These are phyloP conservation scores for Ammodramus savannarum DNA, from an alignment of 2,113 vertebrate genomes.

Conservation along the genomic window DNA sequence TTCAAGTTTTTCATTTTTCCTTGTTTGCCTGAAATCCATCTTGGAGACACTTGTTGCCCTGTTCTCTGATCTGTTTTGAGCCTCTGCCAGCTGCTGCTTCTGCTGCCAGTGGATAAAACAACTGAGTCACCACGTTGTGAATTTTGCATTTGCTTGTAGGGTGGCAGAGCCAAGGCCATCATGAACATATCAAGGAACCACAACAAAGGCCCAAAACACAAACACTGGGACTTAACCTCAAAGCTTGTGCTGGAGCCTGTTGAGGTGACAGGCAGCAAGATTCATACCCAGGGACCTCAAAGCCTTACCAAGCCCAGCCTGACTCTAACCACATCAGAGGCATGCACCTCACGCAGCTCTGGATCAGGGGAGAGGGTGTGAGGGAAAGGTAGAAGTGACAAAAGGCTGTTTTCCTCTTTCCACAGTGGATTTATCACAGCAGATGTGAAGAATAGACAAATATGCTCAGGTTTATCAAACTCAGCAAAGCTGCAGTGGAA, in stretches of 20 bases:
- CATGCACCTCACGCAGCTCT: conserved; percentile 1
- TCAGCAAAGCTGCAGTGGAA: not conserved
- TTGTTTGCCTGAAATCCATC: conserved; percentile 70
- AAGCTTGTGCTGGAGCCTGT: conserved; percentile 62
- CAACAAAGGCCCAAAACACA: conserved; percentile 70
- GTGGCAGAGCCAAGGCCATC: conserved; percentile 72
- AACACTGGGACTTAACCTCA: conserved; percentile 64
- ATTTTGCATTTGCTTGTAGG: conserved; percentile 63
- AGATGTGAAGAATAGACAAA: not conserved
- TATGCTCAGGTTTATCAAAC: not conserved
- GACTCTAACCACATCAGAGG: conserved; percentile 55
- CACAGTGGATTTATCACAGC: not conserved
- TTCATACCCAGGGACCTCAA: conserved; percentile 20
- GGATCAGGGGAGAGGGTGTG: not conserved
- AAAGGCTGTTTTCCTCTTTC: not conserved
- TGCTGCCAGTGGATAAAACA: conserved; percentile 71
- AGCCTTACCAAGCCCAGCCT: conserved; percentile 9
- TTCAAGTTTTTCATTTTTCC: conserved; percentile 64
- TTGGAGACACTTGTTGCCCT: conserved; percentile 78
- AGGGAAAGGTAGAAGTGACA: conserved; percentile 1
- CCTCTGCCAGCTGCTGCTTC: conserved; percentile 58
- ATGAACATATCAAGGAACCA: conserved; percentile 77
- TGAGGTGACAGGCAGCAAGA: conserved; percentile 64
- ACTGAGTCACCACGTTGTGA: conserved; percentile 72
- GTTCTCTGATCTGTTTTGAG: conserved; percentile 74